phyloP scores from a whole-genome alignment of 2,888 invertebrate species.

The Macrophya annulata region DNA sequence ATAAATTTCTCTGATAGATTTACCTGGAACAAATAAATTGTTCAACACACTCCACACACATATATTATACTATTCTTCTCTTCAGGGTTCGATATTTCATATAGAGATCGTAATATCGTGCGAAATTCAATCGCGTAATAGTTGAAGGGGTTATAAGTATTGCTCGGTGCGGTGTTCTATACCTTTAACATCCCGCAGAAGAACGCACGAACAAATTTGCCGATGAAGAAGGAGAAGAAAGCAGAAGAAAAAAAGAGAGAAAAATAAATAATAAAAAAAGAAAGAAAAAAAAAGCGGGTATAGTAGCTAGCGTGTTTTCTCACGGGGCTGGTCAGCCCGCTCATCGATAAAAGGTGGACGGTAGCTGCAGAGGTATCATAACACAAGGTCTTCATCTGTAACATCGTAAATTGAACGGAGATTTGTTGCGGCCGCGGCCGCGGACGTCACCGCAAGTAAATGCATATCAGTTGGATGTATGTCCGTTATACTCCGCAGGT shows the following conservation, averaged over 20 bases:
- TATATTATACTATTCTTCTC: background rate
- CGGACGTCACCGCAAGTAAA: slow-evolving; percentile 73
- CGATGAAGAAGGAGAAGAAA: slow-evolving; percentile 56
- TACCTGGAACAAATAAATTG: background rate
- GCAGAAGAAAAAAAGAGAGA: slow-evolving; percentile 54
- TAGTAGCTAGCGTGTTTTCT: slow-evolving; percentile 55
- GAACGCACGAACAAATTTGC: slow-evolving; percentile 50
- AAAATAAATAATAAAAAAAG: background rate
- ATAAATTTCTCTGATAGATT: background rate
- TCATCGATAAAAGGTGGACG: slow-evolving; percentile 52
- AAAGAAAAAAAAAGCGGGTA: slow-evolving; percentile 44
- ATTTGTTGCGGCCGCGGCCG: slow-evolving; percentile 73
- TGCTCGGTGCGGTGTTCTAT: slow-evolving; percentile 20
- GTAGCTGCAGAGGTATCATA: slow-evolving; percentile 45
- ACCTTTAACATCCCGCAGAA: background rate
- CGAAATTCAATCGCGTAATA: slow-evolving; percentile 6
- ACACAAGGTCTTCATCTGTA: slow-evolving; percentile 72
- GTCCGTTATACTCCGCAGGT: slow-evolving; percentile 6
- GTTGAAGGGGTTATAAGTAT: slow-evolving; percentile 20
- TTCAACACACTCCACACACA: background rate
- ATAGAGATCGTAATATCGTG: slow-evolving; percentile 9
- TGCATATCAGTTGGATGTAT: slow-evolving; percentile 67
- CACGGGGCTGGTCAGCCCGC: slow-evolving; percentile 43
- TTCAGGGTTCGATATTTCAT: background rate
- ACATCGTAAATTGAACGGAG: slow-evolving; percentile 76